Evolutionary conservation across 2,113 vertebrate genomes (phyloP).

Genomic region (Pachycephala philippinensis): DNA sequence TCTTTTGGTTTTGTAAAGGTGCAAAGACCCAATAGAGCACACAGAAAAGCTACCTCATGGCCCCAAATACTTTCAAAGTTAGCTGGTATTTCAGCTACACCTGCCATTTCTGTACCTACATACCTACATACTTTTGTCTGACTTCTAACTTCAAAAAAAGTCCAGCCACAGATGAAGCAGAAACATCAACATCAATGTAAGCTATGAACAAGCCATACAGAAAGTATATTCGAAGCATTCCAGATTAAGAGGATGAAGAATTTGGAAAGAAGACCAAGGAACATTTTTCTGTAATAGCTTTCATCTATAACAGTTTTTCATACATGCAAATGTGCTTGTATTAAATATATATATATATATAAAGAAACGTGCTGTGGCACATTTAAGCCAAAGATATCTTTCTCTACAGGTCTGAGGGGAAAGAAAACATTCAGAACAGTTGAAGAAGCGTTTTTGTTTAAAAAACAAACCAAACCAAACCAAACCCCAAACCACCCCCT

Average conservation of each 20-base stretch:
- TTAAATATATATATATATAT: not conserved
- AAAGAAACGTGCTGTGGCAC: not conserved
- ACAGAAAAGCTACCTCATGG: not conserved
- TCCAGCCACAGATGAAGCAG: not conserved
- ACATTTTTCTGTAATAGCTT: not conserved
- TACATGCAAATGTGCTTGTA: not conserved
- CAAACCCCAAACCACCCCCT: not conserved
- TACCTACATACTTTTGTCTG: not conserved
- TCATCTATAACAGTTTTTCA: not conserved
- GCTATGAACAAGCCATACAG: not conserved
- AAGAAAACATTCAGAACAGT: not conserved
- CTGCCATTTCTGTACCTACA: not conserved
- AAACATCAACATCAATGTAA: not conserved
- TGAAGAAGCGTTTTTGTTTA: not conserved
- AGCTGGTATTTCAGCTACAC: not conserved
- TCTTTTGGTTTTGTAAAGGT: not conserved
- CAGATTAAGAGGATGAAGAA: not conserved
- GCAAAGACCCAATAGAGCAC: not conserved
- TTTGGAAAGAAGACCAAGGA: not conserved
- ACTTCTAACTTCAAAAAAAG: not conserved
- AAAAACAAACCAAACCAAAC: not conserved
- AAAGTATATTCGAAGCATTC: not conserved
- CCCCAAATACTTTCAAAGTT: not conserved
- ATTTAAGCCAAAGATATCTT: not conserved
- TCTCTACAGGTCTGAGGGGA: not conserved